Evolutionary conservation across 2,797 vertebrate genomes (phyloP), one percentile per base, ranked within the genome.

Genomic region (Chelidonichthys spinosus): DNA sequence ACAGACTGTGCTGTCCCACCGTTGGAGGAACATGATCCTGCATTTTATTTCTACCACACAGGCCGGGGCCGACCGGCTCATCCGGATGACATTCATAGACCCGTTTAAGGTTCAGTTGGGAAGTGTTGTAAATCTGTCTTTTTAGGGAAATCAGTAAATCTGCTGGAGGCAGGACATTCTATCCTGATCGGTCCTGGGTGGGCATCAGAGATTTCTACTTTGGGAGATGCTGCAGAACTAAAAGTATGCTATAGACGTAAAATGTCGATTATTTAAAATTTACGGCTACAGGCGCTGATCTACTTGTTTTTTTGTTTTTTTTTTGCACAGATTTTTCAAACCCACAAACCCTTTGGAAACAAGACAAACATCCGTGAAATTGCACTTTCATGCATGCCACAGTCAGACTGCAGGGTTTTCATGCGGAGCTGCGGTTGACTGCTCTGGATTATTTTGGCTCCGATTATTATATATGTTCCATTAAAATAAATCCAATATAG

Each of bases 121-220:
- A 86, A 72, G 25, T 54, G 84, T 42, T 75, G 73, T 84, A 89
- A 88, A 87, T 87, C 72, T 81, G 68, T 85, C 81, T 75, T 69
- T 83, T 85, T 81, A 85, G 79, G 25, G 70, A 86, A 82, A 86
- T 86, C 80, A 11, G 76, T 82, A 81, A 84, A 87, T 85, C 82
- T 82, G 67, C 61, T 72, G 44, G 13, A 78, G 53, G 64, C 69
- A 77, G 64, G 73, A 82, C 72, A 74, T 69, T 76, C 49, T 67
- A 60, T 37, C 39, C 54, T 55, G 40, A 74, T 17, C 65, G 47
- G 53, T 85, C 59, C 58, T 83, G 78, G 62, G 46, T 68, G 47
- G 63, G 63, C 63, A 80, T 76, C 53, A 72, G 60, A 44, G 63
- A 65, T 39, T 67, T 60, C 15, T n/a, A 58, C 67, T n/a, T n/a